These are phyloP conservation scores for Drosophila pegasa DNA, from an alignment of 2,888 invertebrate species.

Conservation along the genomic window DNA sequence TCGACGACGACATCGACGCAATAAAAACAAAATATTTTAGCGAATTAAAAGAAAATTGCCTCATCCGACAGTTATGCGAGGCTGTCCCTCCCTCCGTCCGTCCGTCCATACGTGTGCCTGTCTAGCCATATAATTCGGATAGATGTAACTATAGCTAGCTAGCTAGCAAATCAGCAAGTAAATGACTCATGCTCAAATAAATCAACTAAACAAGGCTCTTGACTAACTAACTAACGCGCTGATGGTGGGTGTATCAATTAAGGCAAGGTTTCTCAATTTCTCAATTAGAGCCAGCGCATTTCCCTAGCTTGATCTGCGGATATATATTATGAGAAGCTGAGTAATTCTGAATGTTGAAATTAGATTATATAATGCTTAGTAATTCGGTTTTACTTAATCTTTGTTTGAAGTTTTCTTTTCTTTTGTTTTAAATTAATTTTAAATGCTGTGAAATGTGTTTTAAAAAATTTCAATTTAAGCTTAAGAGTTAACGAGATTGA, in stretches of 20 bases:
- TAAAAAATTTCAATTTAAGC: no score
- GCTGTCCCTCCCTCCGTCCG: conserved; percentile 1
- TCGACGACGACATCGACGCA: conserved; percentile 29
- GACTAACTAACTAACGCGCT: conserved; percentile 23
- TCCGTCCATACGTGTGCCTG: conserved; percentile 21
- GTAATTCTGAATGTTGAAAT: not conserved
- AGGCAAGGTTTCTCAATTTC: conserved; percentile 36
- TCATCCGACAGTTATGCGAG: conserved; percentile 63
- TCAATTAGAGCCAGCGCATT: conserved; percentile 37
- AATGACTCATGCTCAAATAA: conserved; percentile 36
- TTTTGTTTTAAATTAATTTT: no score
- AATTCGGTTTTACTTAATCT: not conserved
- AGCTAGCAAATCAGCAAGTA: conserved; percentile 28
- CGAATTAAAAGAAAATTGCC: conserved; percentile 79
- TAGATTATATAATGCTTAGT: not conserved
- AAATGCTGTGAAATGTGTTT: no score
- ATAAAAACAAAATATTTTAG: conserved; percentile 73
- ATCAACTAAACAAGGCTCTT: conserved; percentile 46
- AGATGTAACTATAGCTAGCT: conserved; percentile 24
- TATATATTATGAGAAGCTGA: not conserved
- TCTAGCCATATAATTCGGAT: conserved; percentile 47
- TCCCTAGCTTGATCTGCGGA: conserved; percentile 10
- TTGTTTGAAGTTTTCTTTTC: not conserved
- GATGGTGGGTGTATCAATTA: conserved; percentile 47
- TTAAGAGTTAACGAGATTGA: no score